Evolutionary conservation across 2,888 invertebrate species (phyloP).

Genomic region (Myopa testacea): DNA sequence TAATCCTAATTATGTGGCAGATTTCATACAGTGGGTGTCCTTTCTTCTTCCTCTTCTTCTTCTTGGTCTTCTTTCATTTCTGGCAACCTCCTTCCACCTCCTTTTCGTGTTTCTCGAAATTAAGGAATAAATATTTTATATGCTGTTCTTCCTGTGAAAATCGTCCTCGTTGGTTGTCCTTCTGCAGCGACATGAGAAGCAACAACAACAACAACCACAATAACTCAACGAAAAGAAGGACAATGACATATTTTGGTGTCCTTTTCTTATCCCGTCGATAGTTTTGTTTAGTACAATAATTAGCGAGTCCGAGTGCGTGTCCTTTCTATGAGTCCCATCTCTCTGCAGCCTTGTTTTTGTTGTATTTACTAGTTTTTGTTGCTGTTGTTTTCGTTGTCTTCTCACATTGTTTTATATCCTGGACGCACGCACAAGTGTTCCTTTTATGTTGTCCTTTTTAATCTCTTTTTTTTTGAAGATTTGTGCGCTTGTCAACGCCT

Average conservation of each 20-base stretch:
- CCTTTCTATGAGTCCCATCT: conserved; percentile 4
- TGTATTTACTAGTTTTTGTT: background rate
- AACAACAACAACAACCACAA: background rate
- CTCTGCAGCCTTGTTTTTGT: background rate
- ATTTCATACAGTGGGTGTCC: conserved; percentile 46
- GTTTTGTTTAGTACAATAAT: conserved; percentile 34
- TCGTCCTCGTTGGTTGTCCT: conserved; percentile 5
- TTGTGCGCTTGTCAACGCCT: conserved; percentile 52
- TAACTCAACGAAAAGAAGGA: conserved; percentile 17
- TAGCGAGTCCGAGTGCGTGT: conserved; percentile 32
- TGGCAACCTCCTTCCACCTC: background rate
- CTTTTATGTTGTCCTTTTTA: conserved; percentile 15
- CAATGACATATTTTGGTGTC: conserved; percentile 45
- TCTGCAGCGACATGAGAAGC: background rate
- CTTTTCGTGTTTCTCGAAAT: conserved; percentile 29
- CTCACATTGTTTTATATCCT: conserved; percentile 31
- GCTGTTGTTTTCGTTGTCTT: conserved; percentile 19
- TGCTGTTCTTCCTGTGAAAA: conserved; percentile 24
- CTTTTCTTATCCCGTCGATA: conserved; percentile 12
- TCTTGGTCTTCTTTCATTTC: background rate
- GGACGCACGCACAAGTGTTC: conserved; percentile 40
- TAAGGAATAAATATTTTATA: conserved; percentile 25
- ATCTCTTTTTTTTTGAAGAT: conserved; percentile 36
- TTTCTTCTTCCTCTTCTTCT: background rate
- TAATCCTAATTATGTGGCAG: conserved; percentile 50